These are phyloP conservation scores for Centropus bengalensis DNA, from an alignment of 2,113 vertebrate species.

Conservation along the genomic window DNA sequence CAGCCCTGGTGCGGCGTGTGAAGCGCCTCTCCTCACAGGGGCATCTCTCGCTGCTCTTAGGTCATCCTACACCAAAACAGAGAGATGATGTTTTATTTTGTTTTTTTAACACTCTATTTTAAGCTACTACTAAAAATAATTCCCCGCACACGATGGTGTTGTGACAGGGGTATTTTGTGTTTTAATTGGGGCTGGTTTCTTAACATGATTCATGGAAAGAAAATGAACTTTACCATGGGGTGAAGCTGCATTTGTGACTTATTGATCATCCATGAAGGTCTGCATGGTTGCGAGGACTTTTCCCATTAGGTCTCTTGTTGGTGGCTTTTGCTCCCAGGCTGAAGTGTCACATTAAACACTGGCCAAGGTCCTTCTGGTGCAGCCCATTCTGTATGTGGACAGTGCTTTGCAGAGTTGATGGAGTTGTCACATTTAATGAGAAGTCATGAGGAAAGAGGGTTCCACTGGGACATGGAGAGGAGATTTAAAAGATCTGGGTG, in stretches of 20 bases:
- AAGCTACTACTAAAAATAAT: constrained; percentile 49
- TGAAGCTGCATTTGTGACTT: background rate
- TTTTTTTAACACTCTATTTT: background rate
- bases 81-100: background rate
- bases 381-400: background rate
- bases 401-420: background rate
- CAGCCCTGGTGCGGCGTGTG: background rate
- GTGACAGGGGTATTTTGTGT: background rate
- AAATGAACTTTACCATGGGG: background rate
- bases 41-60: background rate
- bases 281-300: accelerated
- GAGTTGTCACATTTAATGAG: background rate
- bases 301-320: accelerated
- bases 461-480: background rate
- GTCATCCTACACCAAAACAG: background rate
- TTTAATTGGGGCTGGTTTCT: background rate
- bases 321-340: background rate
- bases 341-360: background rate
- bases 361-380: background rate
- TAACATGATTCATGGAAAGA: constrained; percentile 46
- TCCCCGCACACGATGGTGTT: background rate
- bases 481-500: background rate
- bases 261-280: background rate
- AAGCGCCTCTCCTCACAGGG: background rate
- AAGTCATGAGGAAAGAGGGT: background rate